phyloP scores from a whole-genome alignment of 2,113 vertebrate genomes.

The Ameiurus melas region DNA sequence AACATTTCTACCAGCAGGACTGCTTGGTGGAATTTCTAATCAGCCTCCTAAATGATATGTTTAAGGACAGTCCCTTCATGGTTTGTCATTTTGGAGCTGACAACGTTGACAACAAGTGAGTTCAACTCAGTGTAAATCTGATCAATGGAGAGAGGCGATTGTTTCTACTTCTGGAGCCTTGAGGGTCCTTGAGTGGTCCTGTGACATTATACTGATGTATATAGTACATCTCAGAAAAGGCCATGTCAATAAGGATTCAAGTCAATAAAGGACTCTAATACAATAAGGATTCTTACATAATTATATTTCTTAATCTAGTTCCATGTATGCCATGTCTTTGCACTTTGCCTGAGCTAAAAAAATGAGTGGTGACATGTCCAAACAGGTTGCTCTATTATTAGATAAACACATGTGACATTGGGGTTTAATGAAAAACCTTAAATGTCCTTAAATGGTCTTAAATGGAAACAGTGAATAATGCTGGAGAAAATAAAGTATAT shows the following conservation, averaged over 20 bases:
- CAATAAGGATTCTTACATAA: background rate
- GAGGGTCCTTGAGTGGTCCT: background rate
- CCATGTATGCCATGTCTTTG: background rate
- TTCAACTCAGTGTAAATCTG: conserved; percentile 2
- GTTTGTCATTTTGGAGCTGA: conserved; percentile 48
- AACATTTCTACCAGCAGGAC: background rate
- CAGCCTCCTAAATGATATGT: background rate
- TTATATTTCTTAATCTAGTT: background rate
- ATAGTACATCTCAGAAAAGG: background rate
- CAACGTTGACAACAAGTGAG: background rate
- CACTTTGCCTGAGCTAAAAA: background rate
- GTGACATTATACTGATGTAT: background rate
- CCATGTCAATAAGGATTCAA: background rate
- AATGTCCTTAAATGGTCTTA: background rate
- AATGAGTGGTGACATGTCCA: background rate
- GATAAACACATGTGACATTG: background rate
- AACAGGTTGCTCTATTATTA: background rate
- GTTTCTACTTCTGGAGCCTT: background rate
- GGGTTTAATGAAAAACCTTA: background rate
- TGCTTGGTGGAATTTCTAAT: background rate
- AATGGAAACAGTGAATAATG: background rate
- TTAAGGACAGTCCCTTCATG: conserved; percentile 30
- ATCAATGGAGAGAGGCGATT: conserved; percentile 21
- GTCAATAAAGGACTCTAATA: background rate
- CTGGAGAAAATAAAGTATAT: background rate